phyloP scores from a whole-genome alignment of 2,797 vertebrate species.

The Hypotaenidia okinawae region DNA sequence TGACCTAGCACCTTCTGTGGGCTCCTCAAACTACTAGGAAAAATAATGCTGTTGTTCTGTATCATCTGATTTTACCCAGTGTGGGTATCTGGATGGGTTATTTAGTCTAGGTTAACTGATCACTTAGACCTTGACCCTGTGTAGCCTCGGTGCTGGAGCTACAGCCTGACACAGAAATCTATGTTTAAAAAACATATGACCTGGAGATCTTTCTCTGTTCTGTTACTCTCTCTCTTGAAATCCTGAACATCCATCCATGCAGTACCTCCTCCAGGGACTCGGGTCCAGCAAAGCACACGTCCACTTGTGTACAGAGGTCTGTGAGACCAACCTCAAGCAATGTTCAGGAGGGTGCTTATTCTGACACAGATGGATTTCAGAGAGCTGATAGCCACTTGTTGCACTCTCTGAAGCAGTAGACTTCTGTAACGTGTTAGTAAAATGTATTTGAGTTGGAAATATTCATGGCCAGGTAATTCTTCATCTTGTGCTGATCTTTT shows the following conservation, averaged over 20 bases:
- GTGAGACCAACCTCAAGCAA: neutral
- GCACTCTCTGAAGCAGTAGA: neutral
- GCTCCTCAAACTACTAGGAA: neutral
- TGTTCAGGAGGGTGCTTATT: neutral
- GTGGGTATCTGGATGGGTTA: neutral
- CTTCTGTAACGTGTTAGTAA: neutral
- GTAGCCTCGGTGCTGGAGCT: neutral
- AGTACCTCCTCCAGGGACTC: neutral
- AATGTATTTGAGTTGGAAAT: neutral
- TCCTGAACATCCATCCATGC: neutral
- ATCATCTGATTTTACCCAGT: neutral
- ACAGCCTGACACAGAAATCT: neutral
- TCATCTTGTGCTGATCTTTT: neutral
- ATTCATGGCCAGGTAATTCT: neutral
- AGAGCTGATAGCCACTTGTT: neutral
- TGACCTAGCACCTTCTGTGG: neutral
- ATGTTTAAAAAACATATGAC: neutral
- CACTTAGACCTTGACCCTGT: neutral
- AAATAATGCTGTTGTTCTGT: neutral
- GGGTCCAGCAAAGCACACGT: neutral
- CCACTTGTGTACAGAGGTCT: neutral
- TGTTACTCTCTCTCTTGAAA: neutral
- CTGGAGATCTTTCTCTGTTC: neutral
- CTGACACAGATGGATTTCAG: neutral
- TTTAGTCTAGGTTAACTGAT: neutral